Percentiles rank a stretch among this genome's conserved stretches.
Evolutionary conservation across 2,113 vertebrate species (phyloP).

Genomic region (Microcebus griseorufus): DNA sequence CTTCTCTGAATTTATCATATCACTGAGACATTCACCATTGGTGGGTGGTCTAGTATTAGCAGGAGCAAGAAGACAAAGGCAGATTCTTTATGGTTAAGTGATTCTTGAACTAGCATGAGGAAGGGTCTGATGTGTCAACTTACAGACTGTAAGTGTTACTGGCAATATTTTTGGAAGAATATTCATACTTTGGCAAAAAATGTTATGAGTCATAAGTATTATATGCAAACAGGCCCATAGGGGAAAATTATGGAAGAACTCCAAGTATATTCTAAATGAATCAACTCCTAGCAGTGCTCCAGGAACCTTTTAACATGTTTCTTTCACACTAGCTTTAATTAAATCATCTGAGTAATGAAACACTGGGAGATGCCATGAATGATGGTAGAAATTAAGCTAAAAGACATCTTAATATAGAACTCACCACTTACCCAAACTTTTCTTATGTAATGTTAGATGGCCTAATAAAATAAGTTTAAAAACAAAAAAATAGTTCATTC

Average conservation of each 20-base stretch:
- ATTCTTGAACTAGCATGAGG: not conserved
- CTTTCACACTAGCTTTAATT: conserved; percentile 33
- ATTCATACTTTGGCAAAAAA: conserved; percentile 43
- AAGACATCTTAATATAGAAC: not conserved
- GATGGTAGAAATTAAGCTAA: conserved; percentile 32
- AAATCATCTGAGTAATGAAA: conserved; percentile 24
- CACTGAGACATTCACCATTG: not conserved
- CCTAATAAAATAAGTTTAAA: not conserved
- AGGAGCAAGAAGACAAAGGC: not conserved
- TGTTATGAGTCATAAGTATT: conserved; percentile 13
- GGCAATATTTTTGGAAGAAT: conserved; percentile 27
- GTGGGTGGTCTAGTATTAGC: not conserved
- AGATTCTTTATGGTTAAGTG: not conserved
- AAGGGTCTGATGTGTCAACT: not conserved
- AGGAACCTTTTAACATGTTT: conserved; percentile 13
- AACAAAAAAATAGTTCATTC: not conserved
- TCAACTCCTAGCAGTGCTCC: not conserved
- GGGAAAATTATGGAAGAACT: conserved; percentile 37
- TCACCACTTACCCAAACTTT: not conserved
- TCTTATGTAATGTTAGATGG: not conserved
- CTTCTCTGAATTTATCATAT: not conserved
- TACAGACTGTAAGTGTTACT: not conserved
- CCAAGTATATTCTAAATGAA: conserved; percentile 37
- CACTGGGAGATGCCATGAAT: not conserved
- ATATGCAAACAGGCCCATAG: conserved; percentile 7